phyloP scores from a whole-genome alignment of 2,113 vertebrate species.

The Dromiciops gliroides region DNA sequence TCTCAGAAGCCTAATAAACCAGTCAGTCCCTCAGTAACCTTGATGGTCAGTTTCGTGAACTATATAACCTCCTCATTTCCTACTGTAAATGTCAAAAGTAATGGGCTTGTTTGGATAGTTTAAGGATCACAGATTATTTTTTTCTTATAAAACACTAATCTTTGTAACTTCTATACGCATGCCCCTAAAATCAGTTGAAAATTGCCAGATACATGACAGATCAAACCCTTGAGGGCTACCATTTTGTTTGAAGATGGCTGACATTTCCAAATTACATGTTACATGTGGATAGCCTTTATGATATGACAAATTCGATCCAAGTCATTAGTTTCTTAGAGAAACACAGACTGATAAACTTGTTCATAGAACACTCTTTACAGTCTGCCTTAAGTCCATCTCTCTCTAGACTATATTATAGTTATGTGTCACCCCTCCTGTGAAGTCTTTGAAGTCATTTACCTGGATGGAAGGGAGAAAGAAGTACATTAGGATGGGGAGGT shows the following conservation, averaged over 20 bases:
- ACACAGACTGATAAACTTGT: background rate
- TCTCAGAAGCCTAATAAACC: background rate
- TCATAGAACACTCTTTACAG: background rate
- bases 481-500: background rate
- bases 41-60: background rate
- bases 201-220: slow-evolving; percentile 1
- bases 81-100: slow-evolving; percentile 49
- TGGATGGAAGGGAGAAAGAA: background rate
- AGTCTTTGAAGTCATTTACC: background rate
- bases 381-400: background rate
- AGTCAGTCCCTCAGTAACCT: background rate
- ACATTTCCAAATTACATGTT: background rate
- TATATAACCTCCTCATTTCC: background rate
- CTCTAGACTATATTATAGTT: background rate
- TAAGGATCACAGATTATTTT: slow-evolving; percentile 64
- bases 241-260: slow-evolving; percentile 42
- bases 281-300: background rate
- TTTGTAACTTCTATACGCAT: slow-evolving; percentile 51
- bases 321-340: background rate
- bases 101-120: slow-evolving; percentile 62
- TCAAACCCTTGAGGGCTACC: background rate
- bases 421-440: background rate
- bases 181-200: slow-evolving; percentile 62
- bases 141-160: slow-evolving; percentile 34
- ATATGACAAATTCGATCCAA: background rate